Evolutionary conservation across 2,113 vertebrate species (phyloP), one percentile per base, ranked within the genome.

Genomic region (Stomatorhinus ivindoensis): DNA sequence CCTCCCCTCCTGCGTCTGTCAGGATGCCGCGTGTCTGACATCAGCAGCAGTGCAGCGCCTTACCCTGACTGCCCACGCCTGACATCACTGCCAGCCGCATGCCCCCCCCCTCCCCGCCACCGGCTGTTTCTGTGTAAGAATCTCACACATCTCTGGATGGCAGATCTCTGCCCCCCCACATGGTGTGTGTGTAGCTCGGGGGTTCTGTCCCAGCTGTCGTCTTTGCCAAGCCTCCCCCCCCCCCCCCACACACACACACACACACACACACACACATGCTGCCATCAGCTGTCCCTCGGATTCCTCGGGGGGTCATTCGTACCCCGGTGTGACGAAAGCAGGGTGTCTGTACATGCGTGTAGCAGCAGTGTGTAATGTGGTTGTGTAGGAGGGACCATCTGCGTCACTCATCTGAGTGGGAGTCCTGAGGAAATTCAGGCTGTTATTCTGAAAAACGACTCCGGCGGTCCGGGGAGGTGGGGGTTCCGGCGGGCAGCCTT

Each of bases 21-120:
- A 88, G 89, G 90, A 94, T 94, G 91, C 93, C 92, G 92, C 90
- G 47, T 86, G 89, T 90, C 86, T 94, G 94, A 94, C 92, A 93
- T 94, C 93, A 94, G 42, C 82, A 61, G 53, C 27, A 46, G 58
- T 19, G 42, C 55, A 53, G 47, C 35, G 82, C 10, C 15, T n/a
- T n/a, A 13, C 35, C 19, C 55, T 51, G 48, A 9, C 47, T 17
- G 48, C 69, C 48, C 50, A 19, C 69, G 27, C 5, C 39, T 58
- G 80, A 89, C 83, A 46, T 89, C 83, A 86, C 55, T 27, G 10
- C 24, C 42, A 47, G 53, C 51, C 31, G 46, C 3, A n/a, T 11
- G 53, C 27, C 69, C n/a, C 88, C 44, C 61, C 24, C 61, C 24
- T 13, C 39, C 50, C 87, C n/a, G 4, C 35, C 39, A 46, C 39